Evolutionary conservation across 2,888 invertebrate species (phyloP), one percentile per base, ranked within the genome.

Genomic region (Megalurothrips usitatus): DNA sequence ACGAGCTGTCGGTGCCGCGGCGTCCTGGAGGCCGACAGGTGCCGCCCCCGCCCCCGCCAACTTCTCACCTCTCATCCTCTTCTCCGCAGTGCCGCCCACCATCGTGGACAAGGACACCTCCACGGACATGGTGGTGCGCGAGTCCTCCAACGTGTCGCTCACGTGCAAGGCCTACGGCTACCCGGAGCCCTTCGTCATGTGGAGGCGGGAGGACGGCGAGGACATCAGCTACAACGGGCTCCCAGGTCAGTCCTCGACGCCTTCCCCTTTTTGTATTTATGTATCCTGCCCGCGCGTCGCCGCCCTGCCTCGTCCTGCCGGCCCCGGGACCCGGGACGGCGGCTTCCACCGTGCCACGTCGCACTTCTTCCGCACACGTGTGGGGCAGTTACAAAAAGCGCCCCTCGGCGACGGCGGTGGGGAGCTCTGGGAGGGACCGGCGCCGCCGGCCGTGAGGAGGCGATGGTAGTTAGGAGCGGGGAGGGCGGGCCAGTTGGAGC

Each of bases 131-230:
- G 95, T 96, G 48, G 96, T 96, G 8, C 90, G 96, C 26, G 96
- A 96, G 88, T 94, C 95, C 19, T 93, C 94, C 80, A 96, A 96
- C 87, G 95, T 96, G 80, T 95, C 95, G 52, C 90, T 96, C 88
- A 92, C 92, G 83, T 96, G 96, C 87, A 94, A 95, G 86, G 96
- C 96, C 43, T 92, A 92, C 26, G 96, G 96, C 84, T 96, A 94
- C 87, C 96, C 96, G 0, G 95, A 95, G 85, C 96, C 96, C 19
- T 96, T 95, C 87, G 96, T 96, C 84, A 96, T 96, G 93, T 96
- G 96, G 96, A 90, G 95, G 78, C 90, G 96, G 68, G 96, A 96
- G 88, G 96, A 96, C 85, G 95, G 95, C 82, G 93, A 94, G 85
- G 94, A 94, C 86, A 96, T 96, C 88, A 92, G 94, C 87, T 95